phyloP scores from a whole-genome alignment of 1,140 invertebrate genomes.

The Cydia amplana region DNA sequence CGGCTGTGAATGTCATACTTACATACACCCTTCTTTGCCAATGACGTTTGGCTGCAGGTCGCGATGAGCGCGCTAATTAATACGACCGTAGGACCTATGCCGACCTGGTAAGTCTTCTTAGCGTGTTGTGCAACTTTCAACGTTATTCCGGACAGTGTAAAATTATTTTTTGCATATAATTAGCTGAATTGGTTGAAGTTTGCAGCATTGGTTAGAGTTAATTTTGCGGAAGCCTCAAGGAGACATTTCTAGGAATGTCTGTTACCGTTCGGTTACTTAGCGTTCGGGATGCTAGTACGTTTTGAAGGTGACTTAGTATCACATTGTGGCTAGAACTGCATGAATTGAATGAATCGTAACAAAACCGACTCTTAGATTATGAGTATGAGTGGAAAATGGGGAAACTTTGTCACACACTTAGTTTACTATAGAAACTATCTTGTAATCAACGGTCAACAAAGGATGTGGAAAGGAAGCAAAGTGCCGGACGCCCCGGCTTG shows the following conservation, averaged over 20 bases:
- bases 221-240: neutral
- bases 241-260: neutral
- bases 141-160: neutral
- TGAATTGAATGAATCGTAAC: neutral
- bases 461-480: too few relatives aligned
- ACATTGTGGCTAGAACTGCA: neutral
- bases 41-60: neutral
- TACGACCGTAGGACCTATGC: neutral
- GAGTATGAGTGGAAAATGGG: too few relatives aligned
- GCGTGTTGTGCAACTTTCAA: neutral
- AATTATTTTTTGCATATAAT: neutral
- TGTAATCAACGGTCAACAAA: too few relatives aligned
- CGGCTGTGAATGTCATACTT: neutral
- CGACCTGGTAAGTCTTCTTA: neutral
- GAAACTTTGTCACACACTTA: too few relatives aligned
- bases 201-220: neutral
- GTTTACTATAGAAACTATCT: too few relatives aligned
- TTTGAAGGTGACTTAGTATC: neutral
- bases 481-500: too few relatives aligned
- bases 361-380: too few relatives aligned
- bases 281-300: neutral
- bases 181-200: neutral
- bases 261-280: neutral
- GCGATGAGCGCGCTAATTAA: conserved; percentile 11
- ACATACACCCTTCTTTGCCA: neutral